A percentile compares a stretch with the other conserved stretches of the same genome.
Conservation (phyloP, 2,113 vertebrate species). For the Cisticola juncidis region DNA sequence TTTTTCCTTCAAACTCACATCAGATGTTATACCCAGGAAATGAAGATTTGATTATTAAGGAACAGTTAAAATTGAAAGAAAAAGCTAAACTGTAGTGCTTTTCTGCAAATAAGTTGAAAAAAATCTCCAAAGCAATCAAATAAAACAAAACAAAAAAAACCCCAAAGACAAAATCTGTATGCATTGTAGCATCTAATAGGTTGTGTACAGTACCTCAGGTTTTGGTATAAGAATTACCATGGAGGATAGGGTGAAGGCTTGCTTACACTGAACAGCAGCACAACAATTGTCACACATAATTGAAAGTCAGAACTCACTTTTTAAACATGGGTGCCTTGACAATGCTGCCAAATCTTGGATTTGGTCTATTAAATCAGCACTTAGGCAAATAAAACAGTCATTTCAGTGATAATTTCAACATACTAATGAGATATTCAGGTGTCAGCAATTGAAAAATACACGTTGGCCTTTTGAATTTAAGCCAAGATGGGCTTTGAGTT, state of each 20-base stretch:
- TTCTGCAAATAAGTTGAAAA: neutral
- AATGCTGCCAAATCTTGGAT: conserved; percentile 20
- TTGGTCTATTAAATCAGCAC: conserved; percentile 19
- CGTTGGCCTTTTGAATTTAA: conserved; percentile 37
- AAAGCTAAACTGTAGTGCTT: neutral
- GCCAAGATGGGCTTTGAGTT: neutral
- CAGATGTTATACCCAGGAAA: neutral
- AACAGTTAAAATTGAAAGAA: neutral
- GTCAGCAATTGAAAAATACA: conserved; percentile 16
- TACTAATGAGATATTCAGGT: conserved; percentile 29
- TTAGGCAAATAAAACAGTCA: conserved; percentile 30
- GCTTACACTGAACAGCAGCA: neutral
- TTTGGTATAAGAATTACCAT: neutral
- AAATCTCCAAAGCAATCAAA: neutral
- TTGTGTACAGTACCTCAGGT: neutral
- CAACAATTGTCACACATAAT: neutral
- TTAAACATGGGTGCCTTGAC: conserved; percentile 10
- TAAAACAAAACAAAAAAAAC: neutral
- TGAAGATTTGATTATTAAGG: neutral
- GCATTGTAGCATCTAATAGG: neutral
- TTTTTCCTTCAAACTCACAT: neutral
- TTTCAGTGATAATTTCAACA: conserved; percentile 45
- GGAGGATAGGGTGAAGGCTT: neutral
- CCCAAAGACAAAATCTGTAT: neutral
- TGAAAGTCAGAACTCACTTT: conserved; percentile 26